phyloP scores from a whole-genome alignment of 1,140 invertebrate species.

The Neodiprion virginianus region DNA sequence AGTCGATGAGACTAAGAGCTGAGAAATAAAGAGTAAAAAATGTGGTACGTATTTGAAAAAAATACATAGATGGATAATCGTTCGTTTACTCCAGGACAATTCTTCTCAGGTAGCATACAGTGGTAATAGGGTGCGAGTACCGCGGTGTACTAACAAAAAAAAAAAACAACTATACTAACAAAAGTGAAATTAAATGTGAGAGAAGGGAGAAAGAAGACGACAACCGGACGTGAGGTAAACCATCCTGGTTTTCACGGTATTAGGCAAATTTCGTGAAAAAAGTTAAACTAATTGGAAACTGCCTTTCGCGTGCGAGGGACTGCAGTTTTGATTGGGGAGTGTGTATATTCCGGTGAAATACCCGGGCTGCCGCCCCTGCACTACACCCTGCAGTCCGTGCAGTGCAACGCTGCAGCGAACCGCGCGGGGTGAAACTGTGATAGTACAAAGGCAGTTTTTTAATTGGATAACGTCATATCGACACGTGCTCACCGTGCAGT shows the following conservation, averaged over 20 bases:
- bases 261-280: constrained; percentile 44
- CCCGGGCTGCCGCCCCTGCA: not conserved
- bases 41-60: too few relatives aligned
- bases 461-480: constrained; percentile 60
- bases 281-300: constrained; percentile 54
- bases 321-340: constrained; percentile 48
- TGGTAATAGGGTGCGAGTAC: too few relatives aligned
- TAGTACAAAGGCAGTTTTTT: constrained; percentile 58
- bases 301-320: constrained; percentile 47
- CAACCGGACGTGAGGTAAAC: too few relatives aligned
- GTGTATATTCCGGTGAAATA: constrained; percentile 21
- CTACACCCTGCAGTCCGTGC: constrained; percentile 1
- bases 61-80: too few relatives aligned
- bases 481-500: constrained; percentile 40
- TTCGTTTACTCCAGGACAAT: too few relatives aligned
- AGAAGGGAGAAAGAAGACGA: too few relatives aligned
- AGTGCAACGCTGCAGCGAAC: constrained; percentile 30
- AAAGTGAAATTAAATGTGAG: too few relatives aligned
- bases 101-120: too few relatives aligned
- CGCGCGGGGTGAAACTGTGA: constrained; percentile 44
- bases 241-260: not conserved
- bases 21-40: too few relatives aligned
- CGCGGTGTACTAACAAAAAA: too few relatives aligned
- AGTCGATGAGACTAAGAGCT: too few relatives aligned
- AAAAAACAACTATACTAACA: too few relatives aligned